Conservation (phyloP, 2,113 vertebrate species). For the Pogona vitticeps region DNA sequence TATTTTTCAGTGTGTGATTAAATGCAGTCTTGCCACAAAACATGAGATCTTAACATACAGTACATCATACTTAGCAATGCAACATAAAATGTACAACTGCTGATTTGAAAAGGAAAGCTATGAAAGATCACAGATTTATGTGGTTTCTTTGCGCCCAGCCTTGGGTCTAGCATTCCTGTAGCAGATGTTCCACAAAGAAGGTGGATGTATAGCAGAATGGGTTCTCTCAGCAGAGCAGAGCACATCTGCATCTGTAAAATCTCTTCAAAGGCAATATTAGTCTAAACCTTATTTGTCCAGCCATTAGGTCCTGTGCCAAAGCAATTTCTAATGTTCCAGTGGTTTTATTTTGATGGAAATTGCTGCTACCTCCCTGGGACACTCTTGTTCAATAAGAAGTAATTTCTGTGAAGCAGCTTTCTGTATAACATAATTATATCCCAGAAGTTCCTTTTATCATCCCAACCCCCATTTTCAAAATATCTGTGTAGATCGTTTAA, state of each 20-base stretch:
- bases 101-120: conserved; percentile 3
- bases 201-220: not conserved
- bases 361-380: conserved; percentile 13
- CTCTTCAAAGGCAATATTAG: conserved; percentile 34
- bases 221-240: conserved; percentile 6
- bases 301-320: conserved; percentile 21
- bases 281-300: conserved; percentile 23
- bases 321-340: conserved; percentile 37
- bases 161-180: not conserved
- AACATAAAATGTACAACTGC: not conserved
- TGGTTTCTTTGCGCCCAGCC: not conserved
- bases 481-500: conserved; percentile 31
- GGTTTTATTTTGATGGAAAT: conserved; percentile 54
- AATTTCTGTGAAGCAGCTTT: conserved; percentile 29
- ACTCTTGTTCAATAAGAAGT: conserved; percentile 40
- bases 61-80: not conserved
- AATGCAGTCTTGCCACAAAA: no score
- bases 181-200: not conserved
- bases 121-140: not conserved
- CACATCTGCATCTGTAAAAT: conserved; percentile 24
- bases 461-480: conserved; percentile 27
- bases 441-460: conserved; percentile 36
- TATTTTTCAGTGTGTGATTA: no score
- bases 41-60: no score
- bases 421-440: conserved; percentile 35